Percentiles rank a stretch among this genome's conserved stretches.
These are phyloP conservation scores for Acridotheres tristis DNA, from an alignment of 2,797 vertebrate species.

Conservation along the genomic window DNA sequence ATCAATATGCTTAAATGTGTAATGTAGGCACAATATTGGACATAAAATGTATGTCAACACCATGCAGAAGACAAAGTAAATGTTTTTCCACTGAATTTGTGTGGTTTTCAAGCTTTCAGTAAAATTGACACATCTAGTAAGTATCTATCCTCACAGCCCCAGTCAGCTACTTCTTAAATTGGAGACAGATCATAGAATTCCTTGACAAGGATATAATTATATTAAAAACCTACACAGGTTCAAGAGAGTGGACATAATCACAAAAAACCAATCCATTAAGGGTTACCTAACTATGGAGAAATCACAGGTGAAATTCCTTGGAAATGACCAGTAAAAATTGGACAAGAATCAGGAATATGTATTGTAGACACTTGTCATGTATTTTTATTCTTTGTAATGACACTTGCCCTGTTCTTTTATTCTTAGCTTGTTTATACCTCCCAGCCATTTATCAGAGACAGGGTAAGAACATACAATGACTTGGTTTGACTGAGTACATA, in stretches of 20 bases:
- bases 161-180: neutral
- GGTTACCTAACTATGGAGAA: neutral
- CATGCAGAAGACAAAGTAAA: neutral
- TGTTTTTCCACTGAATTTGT: neutral
- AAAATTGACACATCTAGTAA: neutral
- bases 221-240: neutral
- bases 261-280: neutral
- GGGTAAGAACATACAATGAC: neutral
- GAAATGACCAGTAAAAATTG: neutral
- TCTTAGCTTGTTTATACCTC: neutral
- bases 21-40: neutral
- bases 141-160: too few relatives aligned
- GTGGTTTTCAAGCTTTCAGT: neutral
- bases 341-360: neutral
- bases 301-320: neutral
- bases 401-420: neutral
- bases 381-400: neutral
- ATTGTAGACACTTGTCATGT: rapidly evolving
- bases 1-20: neutral
- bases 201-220: neutral
- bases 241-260: neutral
- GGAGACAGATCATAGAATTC: neutral
- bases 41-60: neutral
- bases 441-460: neutral
- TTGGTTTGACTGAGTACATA: neutral